A percentile compares a stretch with the other conserved stretches of the same genome.
Evolutionary conservation across 1,140 invertebrate genomes (phyloP).

Genomic region (Dreissena polymorpha): DNA sequence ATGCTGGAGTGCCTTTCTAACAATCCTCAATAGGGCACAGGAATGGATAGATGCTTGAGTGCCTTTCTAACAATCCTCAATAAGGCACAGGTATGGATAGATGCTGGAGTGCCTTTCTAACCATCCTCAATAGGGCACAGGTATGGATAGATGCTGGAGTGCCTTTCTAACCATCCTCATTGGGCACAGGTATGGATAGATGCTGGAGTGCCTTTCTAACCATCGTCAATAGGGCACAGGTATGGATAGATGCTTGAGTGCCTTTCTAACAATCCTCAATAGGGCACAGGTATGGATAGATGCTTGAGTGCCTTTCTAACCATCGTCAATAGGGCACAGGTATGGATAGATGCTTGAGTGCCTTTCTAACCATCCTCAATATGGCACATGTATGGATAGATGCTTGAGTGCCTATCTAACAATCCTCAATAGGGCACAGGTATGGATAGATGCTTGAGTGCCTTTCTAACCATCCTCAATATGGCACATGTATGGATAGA

Average conservation of each 20-base stretch:
- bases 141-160: constrained; percentile 47
- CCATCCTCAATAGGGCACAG: constrained; percentile 79
- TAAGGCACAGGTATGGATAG: constrained; percentile 74
- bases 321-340: constrained; percentile 79
- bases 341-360: constrained; percentile 26
- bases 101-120: not conserved
- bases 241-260: constrained; percentile 26
- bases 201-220: not conserved
- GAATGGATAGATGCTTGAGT: constrained; percentile 46
- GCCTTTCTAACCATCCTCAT: constrained; percentile 33
- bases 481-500: constrained; percentile 73
- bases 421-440: constrained; percentile 79
- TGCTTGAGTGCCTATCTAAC: not conserved
- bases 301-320: not conserved
- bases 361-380: constrained; percentile 71
- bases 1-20: not conserved
- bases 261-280: constrained; percentile 71
- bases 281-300: constrained; percentile 74
- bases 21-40: constrained; percentile 78
- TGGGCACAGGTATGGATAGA: constrained; percentile 74
- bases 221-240: constrained; percentile 79
- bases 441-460: constrained; percentile 26
- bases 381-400: constrained; percentile 73
- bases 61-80: constrained; percentile 71
- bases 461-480: constrained; percentile 71